Percentiles rank a stretch among this genome's conserved stretches.
These are phyloP conservation scores for Aplocera efformata DNA, from an alignment of 2,888 invertebrate species.

Conservation along the genomic window DNA sequence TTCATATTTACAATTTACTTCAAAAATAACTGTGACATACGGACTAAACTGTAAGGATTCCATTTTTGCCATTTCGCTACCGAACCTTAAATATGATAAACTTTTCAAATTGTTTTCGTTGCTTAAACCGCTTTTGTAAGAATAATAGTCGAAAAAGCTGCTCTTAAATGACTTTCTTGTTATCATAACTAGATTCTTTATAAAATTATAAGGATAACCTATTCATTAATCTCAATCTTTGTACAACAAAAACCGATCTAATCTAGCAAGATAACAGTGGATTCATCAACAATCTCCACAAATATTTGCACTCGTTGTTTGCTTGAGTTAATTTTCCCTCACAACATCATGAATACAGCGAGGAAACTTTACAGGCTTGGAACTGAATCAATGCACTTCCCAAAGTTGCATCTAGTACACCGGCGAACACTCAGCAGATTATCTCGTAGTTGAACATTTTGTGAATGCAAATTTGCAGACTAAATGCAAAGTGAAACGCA, in stretches of 20 bases:
- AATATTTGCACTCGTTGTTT: slow-evolving; percentile 2
- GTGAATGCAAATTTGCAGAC: neutral
- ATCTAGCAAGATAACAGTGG: slow-evolving; percentile 3
- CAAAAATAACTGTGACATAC: too few relatives aligned
- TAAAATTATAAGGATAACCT: too few relatives aligned
- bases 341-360: slow-evolving; percentile 1
- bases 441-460: neutral
- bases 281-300: neutral
- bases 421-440: neutral
- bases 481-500: slow-evolving; percentile 1
- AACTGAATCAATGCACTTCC: slow-evolving; percentile 1
- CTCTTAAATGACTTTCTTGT: too few relatives aligned
- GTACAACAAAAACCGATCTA: neutral
- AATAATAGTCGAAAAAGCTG: too few relatives aligned
- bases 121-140: too few relatives aligned
- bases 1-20: too few relatives aligned
- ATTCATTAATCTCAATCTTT: too few relatives aligned
- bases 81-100: too few relatives aligned
- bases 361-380: neutral
- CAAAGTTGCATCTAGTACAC: neutral
- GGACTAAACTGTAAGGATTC: too few relatives aligned
- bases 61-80: too few relatives aligned
- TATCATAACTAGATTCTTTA: too few relatives aligned
- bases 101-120: too few relatives aligned
- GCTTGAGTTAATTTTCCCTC: neutral